Conservation (phyloP, 2,797 vertebrate species). For the Triplophysa bombifrons region DNA sequence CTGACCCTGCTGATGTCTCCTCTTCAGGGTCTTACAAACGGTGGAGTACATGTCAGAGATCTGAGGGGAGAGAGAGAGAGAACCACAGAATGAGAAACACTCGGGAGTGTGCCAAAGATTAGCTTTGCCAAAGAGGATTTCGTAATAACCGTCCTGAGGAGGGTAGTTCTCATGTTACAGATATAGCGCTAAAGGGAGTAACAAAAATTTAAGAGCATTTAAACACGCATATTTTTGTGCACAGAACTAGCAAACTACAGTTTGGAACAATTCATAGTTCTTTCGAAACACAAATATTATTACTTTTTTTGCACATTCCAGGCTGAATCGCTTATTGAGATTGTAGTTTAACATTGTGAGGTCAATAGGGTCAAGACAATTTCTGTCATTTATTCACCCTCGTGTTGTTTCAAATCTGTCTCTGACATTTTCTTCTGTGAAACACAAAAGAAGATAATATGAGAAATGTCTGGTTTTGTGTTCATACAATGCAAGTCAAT, state of each 20-base stretch:
- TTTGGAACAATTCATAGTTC: background rate
- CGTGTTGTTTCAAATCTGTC: no score
- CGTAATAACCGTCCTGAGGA: conserved; percentile 41
- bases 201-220: conserved; percentile 8
- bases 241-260: background rate
- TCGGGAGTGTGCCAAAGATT: conserved; percentile 32
- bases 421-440: no score
- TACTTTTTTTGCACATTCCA: no score
- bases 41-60: conserved; percentile 83
- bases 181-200: conserved; percentile 16
- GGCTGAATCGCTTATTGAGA: background rate
- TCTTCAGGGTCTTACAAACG: conserved; percentile 79
- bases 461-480: no score
- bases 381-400: no score
- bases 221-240: background rate
- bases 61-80: conserved; percentile 65
- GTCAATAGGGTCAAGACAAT: background rate
- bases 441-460: no score
- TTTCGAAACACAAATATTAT: no score
- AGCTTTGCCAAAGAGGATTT: conserved; percentile 47
- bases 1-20: conserved; percentile 64
- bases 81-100: conserved; percentile 48
- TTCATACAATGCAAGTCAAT: no score
- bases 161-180: conserved; percentile 31
- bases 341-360: background rate